Conservation (phyloP, 1,140 invertebrate genomes). For the Orchesella cincta region DNA sequence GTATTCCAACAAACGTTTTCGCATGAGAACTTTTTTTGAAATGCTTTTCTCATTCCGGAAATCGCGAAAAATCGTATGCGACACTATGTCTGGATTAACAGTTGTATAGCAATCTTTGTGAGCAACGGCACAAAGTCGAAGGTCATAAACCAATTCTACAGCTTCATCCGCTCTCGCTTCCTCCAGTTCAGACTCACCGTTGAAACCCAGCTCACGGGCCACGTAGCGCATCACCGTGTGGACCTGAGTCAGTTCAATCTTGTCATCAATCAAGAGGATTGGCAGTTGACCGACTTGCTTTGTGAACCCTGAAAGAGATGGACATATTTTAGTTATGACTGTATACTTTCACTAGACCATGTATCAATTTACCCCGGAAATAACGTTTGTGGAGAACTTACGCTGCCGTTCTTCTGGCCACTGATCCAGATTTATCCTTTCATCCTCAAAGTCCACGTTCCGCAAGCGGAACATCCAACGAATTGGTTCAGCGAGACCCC, state of each 20-base stretch:
- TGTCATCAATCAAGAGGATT: neutral
- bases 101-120: slow-evolving; percentile 3
- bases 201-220: neutral
- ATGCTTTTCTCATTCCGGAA: neutral
- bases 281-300: slow-evolving; percentile 23
- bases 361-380: too few species aligned
- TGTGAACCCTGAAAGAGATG: neutral
- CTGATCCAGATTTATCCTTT: neutral
- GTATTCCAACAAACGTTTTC: neutral
- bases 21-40: neutral
- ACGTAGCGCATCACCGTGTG: slow-evolving; percentile 12
- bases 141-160: slow-evolving; percentile 7
- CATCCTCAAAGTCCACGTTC: slow-evolving; percentile 10
- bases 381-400: too few species aligned
- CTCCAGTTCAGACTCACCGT: neutral
- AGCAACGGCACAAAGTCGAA: neutral
- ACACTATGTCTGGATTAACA: neutral
- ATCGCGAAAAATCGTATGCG: slow-evolving; percentile 5
- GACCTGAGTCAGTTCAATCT: neutral
- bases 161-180: slow-evolving; percentile 1
- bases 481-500: slow-evolving; percentile 16
- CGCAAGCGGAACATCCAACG: slow-evolving; percentile 1
- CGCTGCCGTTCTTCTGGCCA: neutral
- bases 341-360: too few species aligned
- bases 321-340: neutral